A percentile compares a stretch with the other conserved stretches of the same genome.
phyloP scores from a whole-genome alignment of 2,113 vertebrate genomes.

The Mastomys coucha region DNA sequence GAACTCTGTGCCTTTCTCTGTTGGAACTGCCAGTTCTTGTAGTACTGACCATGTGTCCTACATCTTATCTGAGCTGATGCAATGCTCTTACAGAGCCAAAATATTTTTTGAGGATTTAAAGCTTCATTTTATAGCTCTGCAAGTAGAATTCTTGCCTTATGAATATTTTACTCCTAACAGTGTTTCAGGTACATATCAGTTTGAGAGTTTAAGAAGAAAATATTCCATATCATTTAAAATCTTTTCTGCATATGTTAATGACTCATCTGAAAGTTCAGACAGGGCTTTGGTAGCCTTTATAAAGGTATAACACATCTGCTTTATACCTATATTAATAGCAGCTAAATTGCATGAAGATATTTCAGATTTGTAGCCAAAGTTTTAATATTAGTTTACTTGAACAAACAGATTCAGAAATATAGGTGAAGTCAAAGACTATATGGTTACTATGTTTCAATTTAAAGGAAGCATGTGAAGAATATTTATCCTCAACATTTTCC shows the following conservation, averaged over 20 bases:
- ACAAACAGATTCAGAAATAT: constrained; percentile 13
- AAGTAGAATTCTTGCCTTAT: constrained; percentile 31
- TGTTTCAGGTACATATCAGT: constrained; percentile 17
- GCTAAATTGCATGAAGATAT: constrained; percentile 11
- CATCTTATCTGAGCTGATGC: not conserved
- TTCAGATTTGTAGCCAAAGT: constrained; percentile 10
- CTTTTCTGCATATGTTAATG: not conserved
- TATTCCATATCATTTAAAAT: constrained; percentile 19
- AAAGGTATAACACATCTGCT: constrained; percentile 43
- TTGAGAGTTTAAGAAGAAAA: not conserved
- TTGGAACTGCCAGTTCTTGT: not conserved
- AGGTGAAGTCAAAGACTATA: constrained; percentile 61
- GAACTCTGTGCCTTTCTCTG: not conserved
- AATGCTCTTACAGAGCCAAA: not conserved
- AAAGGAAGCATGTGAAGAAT: constrained; percentile 81
- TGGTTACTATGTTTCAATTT: constrained; percentile 77
- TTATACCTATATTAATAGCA: constrained; percentile 11
- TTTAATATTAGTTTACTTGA: constrained; percentile 3
- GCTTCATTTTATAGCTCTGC: constrained; percentile 13
- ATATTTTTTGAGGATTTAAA: not conserved
- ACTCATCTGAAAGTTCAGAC: not conserved
- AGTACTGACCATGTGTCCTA: not conserved
- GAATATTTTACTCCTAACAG: constrained; percentile 2
- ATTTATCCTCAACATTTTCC: constrained; percentile 85
- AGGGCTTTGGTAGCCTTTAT: not conserved